Evolutionary conservation across 1,140 invertebrate species (phyloP).

Genomic region (Limonius californicus): DNA sequence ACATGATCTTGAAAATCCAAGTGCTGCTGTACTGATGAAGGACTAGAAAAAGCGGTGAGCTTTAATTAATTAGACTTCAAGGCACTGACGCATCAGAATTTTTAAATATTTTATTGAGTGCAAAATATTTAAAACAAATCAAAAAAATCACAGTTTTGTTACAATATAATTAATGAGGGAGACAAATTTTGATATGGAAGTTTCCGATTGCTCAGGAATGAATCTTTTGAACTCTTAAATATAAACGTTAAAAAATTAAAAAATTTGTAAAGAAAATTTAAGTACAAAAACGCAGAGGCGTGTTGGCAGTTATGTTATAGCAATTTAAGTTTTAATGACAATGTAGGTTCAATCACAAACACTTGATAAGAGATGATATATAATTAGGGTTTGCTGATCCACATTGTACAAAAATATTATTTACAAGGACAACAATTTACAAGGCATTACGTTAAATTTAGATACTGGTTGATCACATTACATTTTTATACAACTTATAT

Average conservation of each 20-base stretch:
- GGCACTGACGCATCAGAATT: not conserved
- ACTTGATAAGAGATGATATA: not conserved
- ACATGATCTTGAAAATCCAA: no score
- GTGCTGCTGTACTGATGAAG: not conserved
- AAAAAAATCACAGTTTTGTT: not conserved
- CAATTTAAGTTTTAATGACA: not conserved
- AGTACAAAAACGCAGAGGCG: no score
- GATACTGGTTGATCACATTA: constrained; percentile 3
- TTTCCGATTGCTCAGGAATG: no score
- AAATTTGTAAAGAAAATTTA: no score
- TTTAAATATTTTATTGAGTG: not conserved
- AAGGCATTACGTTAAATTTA: constrained; percentile 5
- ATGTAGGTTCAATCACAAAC: not conserved
- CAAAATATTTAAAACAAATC: not conserved
- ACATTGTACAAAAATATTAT: constrained; percentile 14
- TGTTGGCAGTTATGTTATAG: no score
- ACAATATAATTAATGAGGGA: no score
- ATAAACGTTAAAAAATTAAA: no score
- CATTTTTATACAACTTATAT: constrained; percentile 6
- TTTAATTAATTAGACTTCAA: not conserved
- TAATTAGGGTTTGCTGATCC: not conserved
- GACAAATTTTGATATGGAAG: not conserved
- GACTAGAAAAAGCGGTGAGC: not conserved
- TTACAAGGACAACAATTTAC: constrained; percentile 9
- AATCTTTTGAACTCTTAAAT: no score